A percentile compares a stretch with the other conserved stretches of the same genome.
Conservation (phyloP, 2,888 invertebrate species). For the Morinoia aosen region DNA sequence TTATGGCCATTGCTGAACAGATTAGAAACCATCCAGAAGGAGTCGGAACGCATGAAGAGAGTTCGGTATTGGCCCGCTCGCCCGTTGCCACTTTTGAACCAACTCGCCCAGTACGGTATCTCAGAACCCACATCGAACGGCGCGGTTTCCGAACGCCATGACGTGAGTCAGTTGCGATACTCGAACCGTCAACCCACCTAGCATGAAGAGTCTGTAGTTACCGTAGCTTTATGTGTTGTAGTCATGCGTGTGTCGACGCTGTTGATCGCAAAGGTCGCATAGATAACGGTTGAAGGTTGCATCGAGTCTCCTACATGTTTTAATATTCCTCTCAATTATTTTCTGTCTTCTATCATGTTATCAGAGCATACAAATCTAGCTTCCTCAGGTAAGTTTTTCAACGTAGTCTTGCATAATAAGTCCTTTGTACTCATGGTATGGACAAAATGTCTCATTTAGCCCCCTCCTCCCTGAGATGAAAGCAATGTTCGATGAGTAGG, state of each 20-base stretch:
- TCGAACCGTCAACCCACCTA: constrained; percentile 20
- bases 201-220: constrained; percentile 14
- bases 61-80: constrained; percentile 65
- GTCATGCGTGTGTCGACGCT: not conserved
- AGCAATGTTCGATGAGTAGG: not conserved
- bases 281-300: not conserved
- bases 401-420: not conserved
- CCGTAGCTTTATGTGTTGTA: constrained; percentile 6
- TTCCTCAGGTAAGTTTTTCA: not conserved
- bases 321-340: not conserved
- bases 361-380: not conserved
- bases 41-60: constrained; percentile 66
- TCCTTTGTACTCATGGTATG: not conserved
- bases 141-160: not conserved
- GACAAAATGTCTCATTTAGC: not conserved
- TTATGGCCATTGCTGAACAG: constrained; percentile 75
- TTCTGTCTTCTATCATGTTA: not conserved
- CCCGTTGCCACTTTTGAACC: constrained; percentile 66
- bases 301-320: not conserved
- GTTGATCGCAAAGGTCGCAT: not conserved
- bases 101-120: constrained; percentile 64
- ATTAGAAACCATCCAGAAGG: constrained; percentile 74
- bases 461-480: not conserved
- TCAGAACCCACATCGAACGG: constrained; percentile 56
- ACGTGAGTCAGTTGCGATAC: not conserved